Evolutionary conservation across 2,113 vertebrate species (phyloP).

Genomic region (Bambusicola thoracicus): DNA sequence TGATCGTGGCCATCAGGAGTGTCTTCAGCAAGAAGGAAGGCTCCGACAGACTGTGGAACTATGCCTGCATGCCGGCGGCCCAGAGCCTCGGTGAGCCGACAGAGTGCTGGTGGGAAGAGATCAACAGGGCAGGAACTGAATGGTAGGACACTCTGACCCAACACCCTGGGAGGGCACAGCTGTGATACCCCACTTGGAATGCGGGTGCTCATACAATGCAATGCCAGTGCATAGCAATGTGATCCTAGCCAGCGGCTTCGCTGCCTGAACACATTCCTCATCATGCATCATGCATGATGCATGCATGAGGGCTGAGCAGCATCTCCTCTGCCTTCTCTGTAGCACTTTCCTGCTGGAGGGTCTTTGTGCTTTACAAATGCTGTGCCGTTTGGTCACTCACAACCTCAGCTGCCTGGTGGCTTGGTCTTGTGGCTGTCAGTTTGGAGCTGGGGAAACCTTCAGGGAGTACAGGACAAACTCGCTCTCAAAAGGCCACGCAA

Average conservation of each 20-base stretch:
- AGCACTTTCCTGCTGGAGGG: neutral
- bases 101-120: conserved; percentile 99
- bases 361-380: neutral
- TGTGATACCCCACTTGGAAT: neutral
- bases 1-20: conserved; percentile 89
- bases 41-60: conserved; percentile 92
- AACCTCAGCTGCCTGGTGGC: neutral
- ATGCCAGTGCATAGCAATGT: neutral
- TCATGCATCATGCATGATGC: rapidly evolving
- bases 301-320: neutral
- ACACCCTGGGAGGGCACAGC: neutral
- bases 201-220: neutral
- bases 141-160: conserved; percentile 83
- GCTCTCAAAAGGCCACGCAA: neutral
- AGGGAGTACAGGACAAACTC: neutral
- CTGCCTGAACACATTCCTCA: neutral
- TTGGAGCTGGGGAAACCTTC: neutral
- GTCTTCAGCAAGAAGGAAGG: conserved; percentile 90
- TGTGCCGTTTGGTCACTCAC: neutral
- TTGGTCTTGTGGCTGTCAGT: rapidly evolving
- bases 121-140: conserved; percentile 90
- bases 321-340: neutral
- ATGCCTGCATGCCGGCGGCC: conserved; percentile 90
- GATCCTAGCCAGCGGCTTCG: neutral
- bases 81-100: conserved; percentile 87